Base-by-base conservation (phyloP, 2,113 vertebrate species). In the Scomber scombrus region DNA sequence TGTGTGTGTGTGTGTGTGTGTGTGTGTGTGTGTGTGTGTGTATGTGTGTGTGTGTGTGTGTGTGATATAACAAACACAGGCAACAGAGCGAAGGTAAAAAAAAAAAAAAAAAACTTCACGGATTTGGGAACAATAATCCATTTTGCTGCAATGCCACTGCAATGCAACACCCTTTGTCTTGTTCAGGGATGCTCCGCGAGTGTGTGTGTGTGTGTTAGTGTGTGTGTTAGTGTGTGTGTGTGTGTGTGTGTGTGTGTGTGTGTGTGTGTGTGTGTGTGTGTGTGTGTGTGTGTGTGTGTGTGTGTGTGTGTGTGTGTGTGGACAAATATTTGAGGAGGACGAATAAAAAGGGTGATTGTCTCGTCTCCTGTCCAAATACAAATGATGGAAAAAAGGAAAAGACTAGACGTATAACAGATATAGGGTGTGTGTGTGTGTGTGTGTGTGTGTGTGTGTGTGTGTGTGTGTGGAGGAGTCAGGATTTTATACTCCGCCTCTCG, bases 71-170 rank as follows among this genome's bases (percentile, higher is more conserved):
- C 62, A 78, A n/a, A n/a, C 55, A 40, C 7, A 58, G 61, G 57
- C 65, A 75, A 82, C 78, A 68, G 56, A 57, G 71, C 75, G 61
- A 61, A 75, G 75, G 54, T 76, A 79, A 76, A 82, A n/a, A n/a
- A n/a, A n/a, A n/a, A n/a, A n/a, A n/a, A n/a, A n/a, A n/a, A n/a
- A 23, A 43, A 57, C 71, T 85, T 82, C 19, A 29, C 71, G 72
- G 78, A 85, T 92, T 91, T 85, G 21, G 64, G 86, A 80, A 84
- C 78, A 73, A 67, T 88, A 86, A 88, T 86, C 84, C 70, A 61
- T 85, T 89, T 86, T 94, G 85, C 91, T 93, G 93, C 93, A 94
- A 83, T 90, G 89, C 86, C 91, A 78, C 92, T 89, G 93, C 93
- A 94, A 84, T 92, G 93, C 93, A 90, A 93, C 91, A 88, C 87